phyloP scores from a whole-genome alignment of 1,140 invertebrate genomes.

The Samia ricini region DNA sequence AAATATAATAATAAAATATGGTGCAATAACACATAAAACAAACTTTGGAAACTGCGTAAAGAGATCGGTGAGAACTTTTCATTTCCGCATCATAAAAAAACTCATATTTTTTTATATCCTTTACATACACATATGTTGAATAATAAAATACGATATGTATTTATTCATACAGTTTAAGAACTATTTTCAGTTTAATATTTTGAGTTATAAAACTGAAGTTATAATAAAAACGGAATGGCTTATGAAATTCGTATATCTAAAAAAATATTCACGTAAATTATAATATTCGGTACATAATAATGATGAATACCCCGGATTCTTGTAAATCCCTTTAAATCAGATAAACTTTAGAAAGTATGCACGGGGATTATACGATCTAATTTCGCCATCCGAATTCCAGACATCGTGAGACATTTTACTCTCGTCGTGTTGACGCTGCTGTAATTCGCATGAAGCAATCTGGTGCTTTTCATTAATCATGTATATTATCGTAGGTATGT shows the following conservation, averaged over 20 bases:
- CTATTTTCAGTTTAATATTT: not conserved
- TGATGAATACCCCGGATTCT: not conserved
- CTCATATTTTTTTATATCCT: not conserved
- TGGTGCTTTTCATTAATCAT: not conserved
- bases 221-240: not conserved
- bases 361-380: not conserved
- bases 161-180: not conserved
- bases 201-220: not conserved
- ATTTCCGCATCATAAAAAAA: constrained; percentile 3
- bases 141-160: not conserved
- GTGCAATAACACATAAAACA: not conserved
- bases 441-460: not conserved
- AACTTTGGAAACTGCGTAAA: not conserved
- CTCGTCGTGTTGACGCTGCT: not conserved
- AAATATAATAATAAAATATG: not conserved
- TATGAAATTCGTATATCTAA: not conserved
- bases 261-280: not conserved
- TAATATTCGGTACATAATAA: not conserved
- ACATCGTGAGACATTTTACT: not conserved
- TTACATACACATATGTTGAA: not conserved
- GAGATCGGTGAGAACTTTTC: not conserved
- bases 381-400: not conserved
- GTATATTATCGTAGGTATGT: not conserved
- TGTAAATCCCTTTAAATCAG: not conserved
- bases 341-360: not conserved